Percentiles rank a stretch among this genome's conserved stretches.
phyloP scores from a whole-genome alignment of 2,113 vertebrate genomes.

The Prolemur simus region DNA sequence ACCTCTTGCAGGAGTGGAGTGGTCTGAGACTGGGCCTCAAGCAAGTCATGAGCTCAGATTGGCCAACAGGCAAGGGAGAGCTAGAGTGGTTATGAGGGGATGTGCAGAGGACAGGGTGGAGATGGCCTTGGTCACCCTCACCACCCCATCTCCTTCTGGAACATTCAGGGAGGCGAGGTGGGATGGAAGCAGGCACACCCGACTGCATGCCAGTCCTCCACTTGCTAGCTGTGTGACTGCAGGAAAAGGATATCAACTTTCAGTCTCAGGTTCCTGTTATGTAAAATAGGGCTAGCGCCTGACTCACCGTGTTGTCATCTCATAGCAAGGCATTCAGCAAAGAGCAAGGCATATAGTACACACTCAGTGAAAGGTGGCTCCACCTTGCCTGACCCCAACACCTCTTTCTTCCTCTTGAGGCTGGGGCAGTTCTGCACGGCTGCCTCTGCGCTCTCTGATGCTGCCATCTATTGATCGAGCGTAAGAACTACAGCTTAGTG shows the following conservation, averaged over 20 bases:
- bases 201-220: too few species aligned
- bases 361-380: not conserved
- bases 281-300: not conserved
- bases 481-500: slow-evolving; percentile 38
- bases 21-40: not conserved
- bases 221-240: not conserved
- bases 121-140: not conserved
- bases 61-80: not conserved
- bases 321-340: not conserved
- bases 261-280: not conserved
- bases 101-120: not conserved
- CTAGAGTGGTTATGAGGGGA: not conserved
- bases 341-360: not conserved
- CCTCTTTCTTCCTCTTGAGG: not conserved
- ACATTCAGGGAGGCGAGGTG: not conserved
- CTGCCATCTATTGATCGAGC: slow-evolving; percentile 26
- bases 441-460: not conserved
- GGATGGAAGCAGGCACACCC: not conserved
- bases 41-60: not conserved
- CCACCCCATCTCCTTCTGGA: not conserved
- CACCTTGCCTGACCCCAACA: not conserved
- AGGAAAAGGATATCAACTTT: not conserved
- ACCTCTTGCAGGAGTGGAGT: not conserved
- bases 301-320: not conserved
- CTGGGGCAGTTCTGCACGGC: not conserved